These are phyloP conservation scores for Pelecanus crispus DNA, from an alignment of 2,113 vertebrate species.

Conservation along the genomic window DNA sequence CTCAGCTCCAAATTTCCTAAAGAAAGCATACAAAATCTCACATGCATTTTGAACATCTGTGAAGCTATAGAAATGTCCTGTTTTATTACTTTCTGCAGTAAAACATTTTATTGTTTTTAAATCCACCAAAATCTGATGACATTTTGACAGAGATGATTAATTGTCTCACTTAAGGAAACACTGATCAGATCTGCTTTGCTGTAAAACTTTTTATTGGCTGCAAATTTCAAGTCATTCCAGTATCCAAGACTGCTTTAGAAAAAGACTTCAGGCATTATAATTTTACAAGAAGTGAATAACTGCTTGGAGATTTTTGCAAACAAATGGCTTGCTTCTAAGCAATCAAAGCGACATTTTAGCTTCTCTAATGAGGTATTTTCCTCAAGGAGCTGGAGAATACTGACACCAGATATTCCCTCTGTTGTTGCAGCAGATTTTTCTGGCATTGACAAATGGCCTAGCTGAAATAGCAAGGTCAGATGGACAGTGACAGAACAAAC, in stretches of 20 bases:
- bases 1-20: neutral
- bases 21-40: neutral
- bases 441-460: slow-evolving; percentile 23
- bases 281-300: slow-evolving; percentile 42
- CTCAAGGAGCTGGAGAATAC: slow-evolving; percentile 1
- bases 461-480: slow-evolving; percentile 39
- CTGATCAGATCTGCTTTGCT: slow-evolving; percentile 4
- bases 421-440: slow-evolving; percentile 16
- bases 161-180: slow-evolving; percentile 1
- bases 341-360: neutral
- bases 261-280: slow-evolving; percentile 3
- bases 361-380: slow-evolving; percentile 24
- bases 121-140: neutral
- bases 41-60: neutral
- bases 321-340: slow-evolving; percentile 16
- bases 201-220: slow-evolving; percentile 22
- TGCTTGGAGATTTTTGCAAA: slow-evolving; percentile 17
- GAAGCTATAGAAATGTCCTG: neutral
- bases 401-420: slow-evolving; percentile 44
- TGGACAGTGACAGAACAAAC: slow-evolving; percentile 32
- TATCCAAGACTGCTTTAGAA: neutral
- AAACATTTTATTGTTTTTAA: neutral
- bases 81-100: neutral
- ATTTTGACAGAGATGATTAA: slow-evolving; percentile 20
- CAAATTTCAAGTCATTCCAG: slow-evolving; percentile 1